These are phyloP conservation scores for Orchestia grillus DNA, from an alignment of 1,140 invertebrate species.

Conservation along the genomic window DNA sequence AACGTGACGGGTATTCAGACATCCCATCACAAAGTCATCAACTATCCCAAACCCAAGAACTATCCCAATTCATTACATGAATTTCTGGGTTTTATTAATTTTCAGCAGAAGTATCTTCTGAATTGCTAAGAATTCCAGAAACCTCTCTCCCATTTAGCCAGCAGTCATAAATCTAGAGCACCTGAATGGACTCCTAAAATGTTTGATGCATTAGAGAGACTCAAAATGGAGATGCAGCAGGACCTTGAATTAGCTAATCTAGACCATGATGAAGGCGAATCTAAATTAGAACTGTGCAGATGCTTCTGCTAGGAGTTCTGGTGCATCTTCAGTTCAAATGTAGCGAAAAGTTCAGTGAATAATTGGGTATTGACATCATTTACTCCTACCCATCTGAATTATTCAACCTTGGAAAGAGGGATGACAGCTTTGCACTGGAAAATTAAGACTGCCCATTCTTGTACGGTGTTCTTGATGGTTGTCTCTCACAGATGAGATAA, in stretches of 20 bases:
- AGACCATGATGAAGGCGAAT: background rate
- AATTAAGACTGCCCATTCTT: too few species aligned
- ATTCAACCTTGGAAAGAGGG: too few species aligned
- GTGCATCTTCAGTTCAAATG: too few species aligned
- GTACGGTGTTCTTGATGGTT: too few species aligned
- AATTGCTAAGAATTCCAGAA: background rate
- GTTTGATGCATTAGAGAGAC: background rate
- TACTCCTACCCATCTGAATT: too few species aligned
- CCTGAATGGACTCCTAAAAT: background rate
- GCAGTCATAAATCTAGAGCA: background rate
- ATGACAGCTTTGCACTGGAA: too few species aligned
- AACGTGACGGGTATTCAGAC: too few species aligned
- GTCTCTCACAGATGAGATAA: too few species aligned
- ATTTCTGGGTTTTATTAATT: background rate
- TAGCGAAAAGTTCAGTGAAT: too few species aligned
- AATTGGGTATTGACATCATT: too few species aligned
- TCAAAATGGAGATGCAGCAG: background rate
- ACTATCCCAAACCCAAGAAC: background rate
- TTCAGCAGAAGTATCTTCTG: constrained; percentile 1
- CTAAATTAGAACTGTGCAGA: background rate
- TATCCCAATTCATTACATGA: background rate
- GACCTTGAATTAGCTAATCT: background rate
- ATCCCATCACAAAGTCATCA: too few species aligned
- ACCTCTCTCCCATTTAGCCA: background rate
- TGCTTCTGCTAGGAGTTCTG: background rate